Conservation (phyloP, 2,888 invertebrate species). For the Drosophila yooni region DNA sequence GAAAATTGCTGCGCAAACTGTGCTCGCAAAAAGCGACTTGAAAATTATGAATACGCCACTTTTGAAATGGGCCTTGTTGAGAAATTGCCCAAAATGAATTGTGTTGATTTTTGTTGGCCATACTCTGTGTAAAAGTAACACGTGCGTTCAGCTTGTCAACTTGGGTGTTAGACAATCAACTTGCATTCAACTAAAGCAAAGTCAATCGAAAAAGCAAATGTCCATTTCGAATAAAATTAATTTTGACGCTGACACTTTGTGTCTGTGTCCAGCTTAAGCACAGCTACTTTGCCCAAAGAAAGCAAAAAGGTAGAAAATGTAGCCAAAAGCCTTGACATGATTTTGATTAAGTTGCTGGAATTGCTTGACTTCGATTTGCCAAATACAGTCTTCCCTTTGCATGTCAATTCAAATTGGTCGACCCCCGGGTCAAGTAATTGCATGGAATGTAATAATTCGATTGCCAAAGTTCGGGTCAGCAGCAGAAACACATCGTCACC, state of each 20-base stretch:
- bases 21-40: slow-evolving; percentile 28
- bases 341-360: slow-evolving; percentile 6
- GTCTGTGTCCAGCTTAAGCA: background rate
- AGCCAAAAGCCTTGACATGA: slow-evolving; percentile 1
- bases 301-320: background rate
- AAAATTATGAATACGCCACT: slow-evolving; percentile 23
- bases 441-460: slow-evolving; percentile 38
- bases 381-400: slow-evolving; percentile 8
- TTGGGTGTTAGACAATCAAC: slow-evolving; percentile 3
- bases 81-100: slow-evolving; percentile 21
- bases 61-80: slow-evolving; percentile 11
- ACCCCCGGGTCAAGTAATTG: slow-evolving; percentile 28
- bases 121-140: background rate
- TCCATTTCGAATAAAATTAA: background rate
- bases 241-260: background rate
- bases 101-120: background rate
- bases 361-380: slow-evolving; percentile 1
- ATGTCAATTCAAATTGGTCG: slow-evolving; percentile 12
- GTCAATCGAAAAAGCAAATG: background rate
- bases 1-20: slow-evolving; percentile 63
- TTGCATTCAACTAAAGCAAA: background rate
- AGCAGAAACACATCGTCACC: slow-evolving; percentile 11
- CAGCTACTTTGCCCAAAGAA: background rate
- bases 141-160: background rate
- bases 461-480: slow-evolving; percentile 17